Conservation (phyloP, 1,140 invertebrate genomes). For the Drosophila kanapiae region DNA sequence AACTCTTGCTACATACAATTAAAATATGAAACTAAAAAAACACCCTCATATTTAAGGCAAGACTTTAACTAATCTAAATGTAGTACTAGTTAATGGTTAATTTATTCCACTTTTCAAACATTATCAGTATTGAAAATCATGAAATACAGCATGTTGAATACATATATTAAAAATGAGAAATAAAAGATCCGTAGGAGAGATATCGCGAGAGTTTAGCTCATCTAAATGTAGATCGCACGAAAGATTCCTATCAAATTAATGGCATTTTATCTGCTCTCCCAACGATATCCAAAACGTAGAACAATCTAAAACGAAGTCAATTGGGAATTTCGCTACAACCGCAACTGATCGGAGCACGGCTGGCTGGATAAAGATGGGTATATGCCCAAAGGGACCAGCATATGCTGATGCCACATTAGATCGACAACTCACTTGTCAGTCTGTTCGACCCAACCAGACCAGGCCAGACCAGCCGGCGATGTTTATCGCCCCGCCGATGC, state of each 20-base stretch:
- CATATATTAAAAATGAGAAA: background rate
- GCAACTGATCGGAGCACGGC: conserved; percentile 67
- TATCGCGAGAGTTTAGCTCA: conserved; percentile 3
- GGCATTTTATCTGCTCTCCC: background rate
- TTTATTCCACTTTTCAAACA: background rate
- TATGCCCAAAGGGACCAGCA: conserved; percentile 64
- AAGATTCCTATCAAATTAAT: conserved; percentile 21
- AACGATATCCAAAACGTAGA: conserved; percentile 37
- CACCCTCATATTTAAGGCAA: background rate
- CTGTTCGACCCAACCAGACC: conserved; percentile 4
- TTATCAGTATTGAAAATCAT: background rate
- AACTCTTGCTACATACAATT: background rate
- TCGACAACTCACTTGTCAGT: conserved; percentile 83
- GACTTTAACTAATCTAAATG: background rate
- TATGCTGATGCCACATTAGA: conserved; percentile 85
- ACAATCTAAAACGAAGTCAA: conserved; percentile 78
- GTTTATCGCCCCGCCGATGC: conserved; percentile 46
- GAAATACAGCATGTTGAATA: background rate
- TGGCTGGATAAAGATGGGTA: conserved; percentile 7
- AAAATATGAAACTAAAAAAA: background rate
- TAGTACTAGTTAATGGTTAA: background rate
- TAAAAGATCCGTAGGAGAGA: background rate
- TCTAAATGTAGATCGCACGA: conserved; percentile 1
- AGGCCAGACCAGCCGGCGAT: conserved; percentile 12
- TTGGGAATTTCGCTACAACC: conserved; percentile 46